Evolutionary conservation across 2,888 invertebrate species (phyloP).

Genomic region (Acrobasis repandana): DNA sequence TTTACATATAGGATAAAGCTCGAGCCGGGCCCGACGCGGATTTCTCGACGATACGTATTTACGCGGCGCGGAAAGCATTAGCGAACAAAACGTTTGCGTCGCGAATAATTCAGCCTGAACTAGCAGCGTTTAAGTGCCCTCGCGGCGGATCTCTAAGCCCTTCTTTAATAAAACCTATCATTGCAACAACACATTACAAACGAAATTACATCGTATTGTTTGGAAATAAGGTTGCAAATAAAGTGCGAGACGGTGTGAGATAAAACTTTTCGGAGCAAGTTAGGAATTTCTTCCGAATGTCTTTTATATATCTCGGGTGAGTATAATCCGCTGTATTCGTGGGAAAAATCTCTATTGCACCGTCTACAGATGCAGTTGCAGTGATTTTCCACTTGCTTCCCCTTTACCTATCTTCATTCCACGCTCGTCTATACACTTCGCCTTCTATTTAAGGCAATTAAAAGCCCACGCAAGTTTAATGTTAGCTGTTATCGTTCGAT

Average conservation of each 20-base stretch:
- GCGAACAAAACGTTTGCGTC: slow-evolving; percentile 28
- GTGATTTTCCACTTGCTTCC: slow-evolving; percentile 41
- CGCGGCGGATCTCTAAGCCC: slow-evolving; percentile 40
- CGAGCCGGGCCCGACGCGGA: not conserved
- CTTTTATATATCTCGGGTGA: slow-evolving; percentile 39
- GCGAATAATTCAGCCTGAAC: slow-evolving; percentile 48
- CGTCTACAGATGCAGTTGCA: slow-evolving; percentile 45
- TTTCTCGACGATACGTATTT: slow-evolving; percentile 7
- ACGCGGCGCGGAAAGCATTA: slow-evolving; percentile 17
- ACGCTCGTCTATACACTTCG: not conserved
- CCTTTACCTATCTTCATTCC: not conserved
- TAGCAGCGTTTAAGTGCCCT: slow-evolving; percentile 50
- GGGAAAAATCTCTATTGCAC: slow-evolving; percentile 46
- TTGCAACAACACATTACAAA: slow-evolving; percentile 10
- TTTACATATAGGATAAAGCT: not conserved
- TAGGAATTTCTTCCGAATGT: slow-evolving; percentile 39
- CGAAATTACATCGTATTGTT: rapidly evolving
- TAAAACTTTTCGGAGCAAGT: slow-evolving; percentile 33
- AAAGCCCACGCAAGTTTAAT: not conserved
- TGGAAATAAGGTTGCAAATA: slow-evolving; percentile 25
- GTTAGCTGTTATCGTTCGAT: not conserved
- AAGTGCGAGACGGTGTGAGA: not conserved
- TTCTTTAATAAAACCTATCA: slow-evolving; percentile 35
- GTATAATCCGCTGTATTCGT: slow-evolving; percentile 43
- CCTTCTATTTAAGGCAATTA: not conserved